These are phyloP conservation scores for Neoitamus cyanurus DNA, from an alignment of 2,888 invertebrate genomes.

Conservation along the genomic window DNA sequence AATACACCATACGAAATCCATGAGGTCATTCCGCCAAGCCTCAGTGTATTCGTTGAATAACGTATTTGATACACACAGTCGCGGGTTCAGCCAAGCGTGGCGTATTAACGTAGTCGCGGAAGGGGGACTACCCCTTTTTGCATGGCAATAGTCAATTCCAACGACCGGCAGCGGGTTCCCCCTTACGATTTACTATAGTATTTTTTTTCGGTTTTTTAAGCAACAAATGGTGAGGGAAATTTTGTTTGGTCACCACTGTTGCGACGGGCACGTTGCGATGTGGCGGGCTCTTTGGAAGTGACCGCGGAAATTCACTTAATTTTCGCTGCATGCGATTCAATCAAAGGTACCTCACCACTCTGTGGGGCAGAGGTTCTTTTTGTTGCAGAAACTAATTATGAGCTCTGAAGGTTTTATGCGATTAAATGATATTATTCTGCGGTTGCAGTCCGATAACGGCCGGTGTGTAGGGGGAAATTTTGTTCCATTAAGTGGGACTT, in stretches of 20 bases:
- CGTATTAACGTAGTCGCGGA: background rate
- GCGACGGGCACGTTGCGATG: background rate
- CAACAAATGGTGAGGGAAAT: background rate
- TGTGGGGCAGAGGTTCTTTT: background rate
- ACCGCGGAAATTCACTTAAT: constrained; percentile 31
- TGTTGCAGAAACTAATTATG: background rate
- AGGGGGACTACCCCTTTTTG: background rate
- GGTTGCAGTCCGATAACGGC: background rate
- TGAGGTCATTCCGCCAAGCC: background rate
- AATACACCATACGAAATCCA: background rate
- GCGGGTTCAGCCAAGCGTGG: background rate
- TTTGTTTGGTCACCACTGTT: constrained; percentile 2
- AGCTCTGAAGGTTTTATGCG: background rate
- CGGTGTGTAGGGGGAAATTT: background rate
- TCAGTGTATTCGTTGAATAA: background rate
- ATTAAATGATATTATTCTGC: background rate
- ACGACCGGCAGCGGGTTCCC: background rate
- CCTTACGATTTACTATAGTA: background rate
- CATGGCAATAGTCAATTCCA: background rate
- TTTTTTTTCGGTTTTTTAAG: background rate
- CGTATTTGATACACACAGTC: background rate
- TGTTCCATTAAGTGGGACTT: background rate
- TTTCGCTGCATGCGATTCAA: constrained; percentile 15
- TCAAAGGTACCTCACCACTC: background rate
- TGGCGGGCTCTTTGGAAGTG: background rate